A percentile compares a stretch with the other conserved stretches of the same genome.
These are phyloP conservation scores for Thysanoteuthis rhombus DNA, from an alignment of 2,888 invertebrate species.

Conservation along the genomic window DNA sequence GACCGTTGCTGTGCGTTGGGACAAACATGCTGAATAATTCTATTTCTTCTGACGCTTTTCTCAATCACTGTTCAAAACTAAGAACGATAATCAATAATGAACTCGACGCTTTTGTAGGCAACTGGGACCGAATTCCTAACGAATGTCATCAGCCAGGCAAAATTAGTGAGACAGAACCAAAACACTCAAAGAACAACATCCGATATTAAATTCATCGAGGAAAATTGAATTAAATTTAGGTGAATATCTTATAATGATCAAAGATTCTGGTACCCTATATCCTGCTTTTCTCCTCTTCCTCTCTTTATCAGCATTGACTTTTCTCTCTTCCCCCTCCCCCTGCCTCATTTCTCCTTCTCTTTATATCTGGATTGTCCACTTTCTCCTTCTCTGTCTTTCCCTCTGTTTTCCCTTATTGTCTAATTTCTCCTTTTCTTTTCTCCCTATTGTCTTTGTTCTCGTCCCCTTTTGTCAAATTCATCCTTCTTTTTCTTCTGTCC, in stretches of 20 bases:
- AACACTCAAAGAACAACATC: too few species aligned
- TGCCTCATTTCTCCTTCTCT: not conserved
- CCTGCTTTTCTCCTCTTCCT: not conserved
- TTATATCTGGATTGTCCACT: not conserved
- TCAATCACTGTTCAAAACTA: not conserved
- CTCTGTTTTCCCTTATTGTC: not conserved
- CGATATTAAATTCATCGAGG: too few species aligned
- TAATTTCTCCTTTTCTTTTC: not conserved
- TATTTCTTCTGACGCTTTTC: not conserved
- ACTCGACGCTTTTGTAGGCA: not conserved
- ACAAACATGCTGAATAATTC: not conserved
- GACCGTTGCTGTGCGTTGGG: accelerated
- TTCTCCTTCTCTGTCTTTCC: not conserved
- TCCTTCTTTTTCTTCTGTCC: not conserved
- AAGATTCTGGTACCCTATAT: too few species aligned
- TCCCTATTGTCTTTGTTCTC: too few species aligned
- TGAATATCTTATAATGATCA: too few species aligned
- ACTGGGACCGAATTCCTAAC: not conserved
- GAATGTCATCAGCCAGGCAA: too few species aligned
- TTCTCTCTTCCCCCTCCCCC: not conserved
- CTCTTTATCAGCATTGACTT: not conserved
- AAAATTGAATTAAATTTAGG: too few species aligned
- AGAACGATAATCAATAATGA: not conserved
- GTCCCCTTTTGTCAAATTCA: too few species aligned
- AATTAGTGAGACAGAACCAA: too few species aligned